phyloP scores from a whole-genome alignment of 2,888 invertebrate species.

The Lampropteryx suffumata region DNA sequence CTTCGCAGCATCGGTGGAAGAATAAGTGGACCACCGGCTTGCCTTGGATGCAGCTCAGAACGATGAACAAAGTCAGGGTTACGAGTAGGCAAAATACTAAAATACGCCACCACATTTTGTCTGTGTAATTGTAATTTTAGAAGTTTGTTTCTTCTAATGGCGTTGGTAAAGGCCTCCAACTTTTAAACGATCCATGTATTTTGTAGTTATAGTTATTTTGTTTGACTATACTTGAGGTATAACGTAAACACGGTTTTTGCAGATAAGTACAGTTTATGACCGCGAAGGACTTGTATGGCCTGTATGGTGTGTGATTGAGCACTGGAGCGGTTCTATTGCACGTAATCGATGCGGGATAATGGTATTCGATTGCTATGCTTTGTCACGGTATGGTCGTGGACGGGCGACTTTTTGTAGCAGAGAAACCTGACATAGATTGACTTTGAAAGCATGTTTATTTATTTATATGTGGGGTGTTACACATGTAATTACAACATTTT shows the following conservation, averaged over 20 bases:
- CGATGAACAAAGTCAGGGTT: constrained; percentile 59
- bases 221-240: too few relatives aligned
- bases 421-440: too few relatives aligned
- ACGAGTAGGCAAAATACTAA: constrained; percentile 67
- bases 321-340: constrained; percentile 38
- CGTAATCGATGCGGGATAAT: constrained; percentile 48
- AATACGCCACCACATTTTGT: constrained; percentile 67
- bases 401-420: constrained; percentile 36
- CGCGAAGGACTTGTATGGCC: constrained; percentile 18
- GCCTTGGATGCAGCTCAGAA: constrained; percentile 63
- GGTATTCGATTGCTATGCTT: constrained; percentile 49
- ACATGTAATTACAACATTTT: too few relatives aligned
- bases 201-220: too few relatives aligned
- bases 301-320: constrained; percentile 23
- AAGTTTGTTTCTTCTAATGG: too few relatives aligned
- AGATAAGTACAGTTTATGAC: too few relatives aligned
- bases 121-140: too few relatives aligned
- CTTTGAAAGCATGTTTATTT: too few relatives aligned
- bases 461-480: too few relatives aligned
- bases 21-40: constrained; percentile 62
- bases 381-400: constrained; percentile 33
- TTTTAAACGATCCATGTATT: too few relatives aligned
- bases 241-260: too few relatives aligned
- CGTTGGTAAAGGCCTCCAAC: too few relatives aligned
- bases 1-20: constrained; percentile 64